Evolutionary conservation across 2,113 vertebrate species (phyloP).

Genomic region (Bos indicus): DNA sequence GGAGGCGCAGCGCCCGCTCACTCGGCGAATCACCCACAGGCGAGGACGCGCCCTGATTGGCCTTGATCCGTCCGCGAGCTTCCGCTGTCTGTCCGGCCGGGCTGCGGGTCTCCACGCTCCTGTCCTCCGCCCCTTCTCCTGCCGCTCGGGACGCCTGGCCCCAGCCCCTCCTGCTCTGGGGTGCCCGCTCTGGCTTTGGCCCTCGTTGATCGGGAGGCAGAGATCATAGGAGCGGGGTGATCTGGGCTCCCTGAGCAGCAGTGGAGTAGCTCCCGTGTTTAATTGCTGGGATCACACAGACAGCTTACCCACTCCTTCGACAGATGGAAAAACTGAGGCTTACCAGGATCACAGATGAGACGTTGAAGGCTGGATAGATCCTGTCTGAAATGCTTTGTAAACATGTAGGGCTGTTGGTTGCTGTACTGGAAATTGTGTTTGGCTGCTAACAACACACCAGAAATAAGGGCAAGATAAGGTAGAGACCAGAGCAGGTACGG

Average conservation of each 20-base stretch:
- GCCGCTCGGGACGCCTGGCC: slow-evolving; percentile 38
- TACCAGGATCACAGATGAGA: neutral
- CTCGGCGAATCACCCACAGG: slow-evolving; percentile 76
- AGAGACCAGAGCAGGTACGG: neutral
- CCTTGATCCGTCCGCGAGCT: slow-evolving; percentile 75
- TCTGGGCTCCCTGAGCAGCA: neutral
- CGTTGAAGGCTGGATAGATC: neutral
- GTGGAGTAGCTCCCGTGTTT: neutral
- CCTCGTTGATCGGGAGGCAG: slow-evolving; percentile 69
- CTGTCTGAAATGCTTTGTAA: neutral
- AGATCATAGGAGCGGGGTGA: slow-evolving; percentile 46
- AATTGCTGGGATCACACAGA: neutral
- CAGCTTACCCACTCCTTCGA: neutral
- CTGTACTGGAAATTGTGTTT: neutral
- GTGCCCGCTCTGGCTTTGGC: slow-evolving; percentile 69
- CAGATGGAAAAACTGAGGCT: slow-evolving; percentile 14
- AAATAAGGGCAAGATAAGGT: neutral
- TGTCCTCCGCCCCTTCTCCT: slow-evolving; percentile 22
- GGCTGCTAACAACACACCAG: neutral
- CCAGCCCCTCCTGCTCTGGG: slow-evolving; percentile 67
- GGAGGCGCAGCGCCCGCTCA: slow-evolving; percentile 74
- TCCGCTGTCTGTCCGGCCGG: slow-evolving; percentile 75
- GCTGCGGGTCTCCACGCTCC: slow-evolving; percentile 73
- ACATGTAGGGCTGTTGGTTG: fast-evolving
- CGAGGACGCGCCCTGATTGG: slow-evolving; percentile 79